A percentile compares a stretch with the other conserved stretches of the same genome.
Evolutionary conservation across 1,140 invertebrate species (phyloP).

Genomic region (Lepidurus apus): DNA sequence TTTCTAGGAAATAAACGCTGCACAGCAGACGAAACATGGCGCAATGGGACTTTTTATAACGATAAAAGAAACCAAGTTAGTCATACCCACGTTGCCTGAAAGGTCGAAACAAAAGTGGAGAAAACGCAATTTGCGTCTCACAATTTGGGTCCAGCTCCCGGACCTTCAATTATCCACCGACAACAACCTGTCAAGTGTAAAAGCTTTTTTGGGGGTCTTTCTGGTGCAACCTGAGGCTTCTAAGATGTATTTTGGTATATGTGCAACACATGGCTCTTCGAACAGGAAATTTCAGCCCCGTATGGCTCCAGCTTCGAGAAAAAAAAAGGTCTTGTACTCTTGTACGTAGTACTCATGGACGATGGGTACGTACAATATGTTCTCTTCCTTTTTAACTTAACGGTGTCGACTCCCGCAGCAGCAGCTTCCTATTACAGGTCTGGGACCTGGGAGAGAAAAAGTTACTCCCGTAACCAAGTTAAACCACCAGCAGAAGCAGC

Average conservation of each 20-base stretch:
- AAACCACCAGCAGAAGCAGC: slow-evolving; percentile 4
- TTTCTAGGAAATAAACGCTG: too few relatives aligned
- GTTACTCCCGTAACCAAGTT: background rate
- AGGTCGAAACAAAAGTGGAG: too few relatives aligned
- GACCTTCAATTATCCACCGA: background rate
- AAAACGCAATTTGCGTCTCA: too few relatives aligned
- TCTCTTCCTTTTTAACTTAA: background rate
- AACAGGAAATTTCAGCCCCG: background rate
- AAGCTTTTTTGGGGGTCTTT: background rate
- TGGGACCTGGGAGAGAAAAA: background rate
- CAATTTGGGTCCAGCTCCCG: too few relatives aligned
- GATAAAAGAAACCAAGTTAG: too few relatives aligned
- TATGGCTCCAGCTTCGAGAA: background rate
- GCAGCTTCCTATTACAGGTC: background rate
- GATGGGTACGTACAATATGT: too few relatives aligned
- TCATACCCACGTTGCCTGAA: too few relatives aligned
- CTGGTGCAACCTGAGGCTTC: background rate
- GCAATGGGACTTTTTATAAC: too few relatives aligned
- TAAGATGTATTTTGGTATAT: background rate
- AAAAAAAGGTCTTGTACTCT: too few relatives aligned
- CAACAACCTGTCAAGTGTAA: background rate
- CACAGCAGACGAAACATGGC: too few relatives aligned
- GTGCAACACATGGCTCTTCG: background rate
- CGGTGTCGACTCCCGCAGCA: background rate
- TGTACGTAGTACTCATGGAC: too few relatives aligned